Base-by-base conservation (phyloP, 2,888 invertebrate genomes). In the Cancer borealis region DNA sequence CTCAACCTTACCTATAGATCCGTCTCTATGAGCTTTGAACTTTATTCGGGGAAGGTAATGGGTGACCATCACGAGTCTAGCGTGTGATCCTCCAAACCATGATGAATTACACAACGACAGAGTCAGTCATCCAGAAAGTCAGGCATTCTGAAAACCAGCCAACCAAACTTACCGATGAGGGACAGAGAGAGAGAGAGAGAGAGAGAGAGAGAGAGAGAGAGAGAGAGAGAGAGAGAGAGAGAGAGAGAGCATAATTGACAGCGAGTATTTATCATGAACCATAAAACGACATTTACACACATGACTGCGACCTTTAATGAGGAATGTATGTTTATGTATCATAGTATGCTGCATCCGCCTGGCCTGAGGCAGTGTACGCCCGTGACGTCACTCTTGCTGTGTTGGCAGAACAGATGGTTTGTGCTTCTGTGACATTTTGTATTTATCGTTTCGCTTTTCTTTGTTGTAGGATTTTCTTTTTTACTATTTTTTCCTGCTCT, bases 201-300 rank as follows among this genome's bases (percentile, higher is more conserved):
- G 79, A 26, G 79, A 6, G 30, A 30, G 79, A 14, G 79, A 79
- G 79, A 14, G 30, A 26, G 26, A 30, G 79, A 79, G 30, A 30
- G 79, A 79, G 30, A 30, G 79, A 79, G 30, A 30, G 79, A 79
- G 79, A 79, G 30, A 66, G 66, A 79, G 30, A 79, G 30, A 26
- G 30, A 79, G 30, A 79, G 0, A 79, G 26, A 79, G n/a, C 30
- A 30, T 79, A 79, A 79, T 30, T 26, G 79, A 79, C 79, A 79
- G 79, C 30, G 30, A 79, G 30, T 79, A 30, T 79, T 79, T 79
- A 79, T 30, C 79, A 79, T 79, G 79, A 79, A 79, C 79, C 79
- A 30, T 79, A 79, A 79, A 79, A 79, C 79, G 26, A 12, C 12
- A 79, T 79, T 79, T 26, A 14, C 79, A 79, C 79, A 79, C 79